Base-by-base conservation (phyloP, 1,140 invertebrate genomes). In the Bombus superbus region DNA sequence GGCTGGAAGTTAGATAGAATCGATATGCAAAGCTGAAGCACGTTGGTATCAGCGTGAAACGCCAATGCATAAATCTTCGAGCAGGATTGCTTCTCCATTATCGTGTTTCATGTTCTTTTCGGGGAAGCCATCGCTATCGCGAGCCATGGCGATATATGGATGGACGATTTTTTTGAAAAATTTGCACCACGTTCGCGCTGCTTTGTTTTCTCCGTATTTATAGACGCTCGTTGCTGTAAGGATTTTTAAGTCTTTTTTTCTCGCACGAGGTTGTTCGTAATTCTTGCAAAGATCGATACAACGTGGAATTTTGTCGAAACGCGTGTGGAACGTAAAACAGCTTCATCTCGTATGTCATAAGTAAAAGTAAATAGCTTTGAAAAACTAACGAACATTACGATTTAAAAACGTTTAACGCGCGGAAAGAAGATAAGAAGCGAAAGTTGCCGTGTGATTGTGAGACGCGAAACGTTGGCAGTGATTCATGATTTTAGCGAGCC, bases 11-110 rank as follows among this genome's bases (percentile, higher is more conserved):
- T 62, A 25, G 38, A 73, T 62, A n/a, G 40, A 64, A 81, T 81
- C 57, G 69, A 81, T 81, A 81, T 62, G 38, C 53, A 64, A 62
- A 80, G 10, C 22, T 79, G 77, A 32, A 47, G 22, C n/a, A 68
- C 64, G 18, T 28, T 76, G 1, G n/a, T 62, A 62, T 66, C 76
- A 66, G 18, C 42, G n/a, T 44, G 76, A 38, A 79, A 47, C 18
- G n/a, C n/a, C 32, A 13, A 28, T 25, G 25, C 35, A 64, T 77
- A 77, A 64, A 77, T 77, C 38, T 28, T 42, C 9, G 53, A 32
- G 32, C 18, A n/a, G 32, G 42, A 79, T 79, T 44, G 76, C 62
- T 42, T n/a, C 40, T 79, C 76, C 75, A 74, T 74, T 47, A 77
- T 77, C 44, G 59, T 40, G 28, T 35, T 13, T 18, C 35, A 8